Conservation (phyloP, 2,113 vertebrate species). For the Cyrtonyx montezumae region DNA sequence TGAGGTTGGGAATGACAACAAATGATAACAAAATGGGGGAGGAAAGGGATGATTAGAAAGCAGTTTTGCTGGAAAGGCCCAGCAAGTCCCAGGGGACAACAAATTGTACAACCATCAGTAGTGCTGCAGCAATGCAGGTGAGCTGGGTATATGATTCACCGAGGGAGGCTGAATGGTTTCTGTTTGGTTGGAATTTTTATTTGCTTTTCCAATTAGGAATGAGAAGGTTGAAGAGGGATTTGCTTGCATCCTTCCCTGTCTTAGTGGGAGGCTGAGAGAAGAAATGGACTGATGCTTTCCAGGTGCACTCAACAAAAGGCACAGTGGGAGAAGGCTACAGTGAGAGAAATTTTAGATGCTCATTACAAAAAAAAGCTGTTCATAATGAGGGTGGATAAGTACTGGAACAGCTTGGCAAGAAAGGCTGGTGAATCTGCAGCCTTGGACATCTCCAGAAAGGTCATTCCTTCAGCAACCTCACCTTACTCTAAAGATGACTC, state of each 20-base stretch:
- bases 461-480: neutral
- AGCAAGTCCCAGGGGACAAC: rapidly evolving
- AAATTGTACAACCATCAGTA: neutral
- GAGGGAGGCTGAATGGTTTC: neutral
- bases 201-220: neutral
- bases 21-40: neutral
- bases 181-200: neutral
- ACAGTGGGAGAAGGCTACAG: neutral
- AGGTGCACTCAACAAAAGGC: neutral
- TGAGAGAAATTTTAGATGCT: neutral
- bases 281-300: neutral
- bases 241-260: neutral
- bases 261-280: neutral
- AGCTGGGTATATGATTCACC: rapidly evolving
- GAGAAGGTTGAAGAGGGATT: neutral
- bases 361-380: neutral
- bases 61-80: neutral
- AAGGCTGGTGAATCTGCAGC: neutral
- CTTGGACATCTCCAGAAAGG: neutral
- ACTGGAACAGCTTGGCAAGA: neutral
- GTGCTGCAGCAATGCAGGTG: neutral
- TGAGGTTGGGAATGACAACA: neutral
- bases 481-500: neutral
- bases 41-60: neutral
- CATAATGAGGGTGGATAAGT: neutral